phyloP scores from a whole-genome alignment of 2,113 vertebrate species.

The Cochlearius cochlearius region DNA sequence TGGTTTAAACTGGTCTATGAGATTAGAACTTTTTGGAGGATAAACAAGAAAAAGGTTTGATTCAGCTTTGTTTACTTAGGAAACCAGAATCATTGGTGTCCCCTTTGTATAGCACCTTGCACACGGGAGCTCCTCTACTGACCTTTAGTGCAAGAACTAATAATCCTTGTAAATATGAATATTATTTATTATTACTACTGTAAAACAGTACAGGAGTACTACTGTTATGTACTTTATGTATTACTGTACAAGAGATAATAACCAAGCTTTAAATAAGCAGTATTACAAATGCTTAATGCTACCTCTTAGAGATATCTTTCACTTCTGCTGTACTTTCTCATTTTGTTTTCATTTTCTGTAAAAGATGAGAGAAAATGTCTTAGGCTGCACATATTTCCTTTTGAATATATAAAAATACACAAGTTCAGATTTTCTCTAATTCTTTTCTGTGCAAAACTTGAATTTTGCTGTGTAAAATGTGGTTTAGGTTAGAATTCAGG shows the following conservation, averaged over 20 bases:
- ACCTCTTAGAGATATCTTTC: neutral
- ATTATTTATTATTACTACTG: neutral
- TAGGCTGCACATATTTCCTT: neutral
- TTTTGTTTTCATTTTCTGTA: neutral
- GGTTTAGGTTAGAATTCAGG: neutral
- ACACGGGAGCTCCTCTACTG: neutral
- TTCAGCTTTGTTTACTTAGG: neutral
- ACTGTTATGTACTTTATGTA: neutral
- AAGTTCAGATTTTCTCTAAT: neutral
- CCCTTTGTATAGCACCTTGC: fast-evolving
- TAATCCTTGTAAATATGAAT: neutral
- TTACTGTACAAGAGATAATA: neutral
- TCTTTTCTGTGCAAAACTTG: neutral
- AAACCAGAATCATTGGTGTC: fast-evolving
- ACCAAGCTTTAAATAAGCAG: neutral
- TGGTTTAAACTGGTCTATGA: neutral
- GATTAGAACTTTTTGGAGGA: neutral
- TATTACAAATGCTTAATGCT: neutral
- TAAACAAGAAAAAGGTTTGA: neutral
- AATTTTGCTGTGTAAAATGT: neutral
- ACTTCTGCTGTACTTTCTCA: neutral
- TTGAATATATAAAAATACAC: neutral
- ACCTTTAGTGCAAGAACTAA: neutral
- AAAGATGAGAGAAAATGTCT: neutral
- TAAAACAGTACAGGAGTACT: neutral